Conservation (phyloP, 92 coral and sea anemone genomes). For the Siderastrea siderea region DNA sequence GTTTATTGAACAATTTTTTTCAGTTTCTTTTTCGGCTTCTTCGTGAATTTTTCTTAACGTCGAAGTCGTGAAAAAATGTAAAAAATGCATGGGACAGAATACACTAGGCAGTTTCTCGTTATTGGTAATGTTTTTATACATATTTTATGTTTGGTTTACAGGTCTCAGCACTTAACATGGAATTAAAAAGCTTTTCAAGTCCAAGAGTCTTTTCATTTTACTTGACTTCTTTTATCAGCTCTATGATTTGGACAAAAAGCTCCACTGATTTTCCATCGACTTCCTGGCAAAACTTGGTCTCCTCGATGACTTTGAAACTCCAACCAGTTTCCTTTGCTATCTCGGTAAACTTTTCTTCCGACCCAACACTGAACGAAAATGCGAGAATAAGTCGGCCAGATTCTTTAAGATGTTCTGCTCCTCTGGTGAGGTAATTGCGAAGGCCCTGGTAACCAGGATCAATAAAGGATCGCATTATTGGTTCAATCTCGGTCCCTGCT, state of each 20-base stretch:
- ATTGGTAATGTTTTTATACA: too few species aligned
- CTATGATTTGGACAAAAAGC: neutral
- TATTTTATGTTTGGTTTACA: too few species aligned
- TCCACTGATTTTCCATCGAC: neutral
- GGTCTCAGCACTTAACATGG: too few species aligned
- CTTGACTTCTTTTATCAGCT: neutral
- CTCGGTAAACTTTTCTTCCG: slow-evolving; percentile 30
- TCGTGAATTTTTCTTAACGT: too few species aligned
- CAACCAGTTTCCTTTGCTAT: slow-evolving; percentile 43
- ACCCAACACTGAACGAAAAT: slow-evolving; percentile 29
- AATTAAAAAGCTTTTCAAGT: too few species aligned
- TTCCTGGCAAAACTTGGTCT: neutral
- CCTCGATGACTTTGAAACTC: neutral
- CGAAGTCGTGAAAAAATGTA: too few species aligned
- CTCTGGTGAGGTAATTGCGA: slow-evolving; percentile 35
- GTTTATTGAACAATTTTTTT: too few species aligned
- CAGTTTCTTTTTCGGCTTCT: too few species aligned
- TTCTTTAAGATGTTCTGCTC: slow-evolving; percentile 35
- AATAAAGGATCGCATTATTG: slow-evolving; percentile 21
- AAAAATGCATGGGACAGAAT: too few species aligned
- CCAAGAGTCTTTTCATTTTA: neutral
- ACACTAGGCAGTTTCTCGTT: too few species aligned
- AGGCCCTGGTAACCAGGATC: slow-evolving; percentile 51
- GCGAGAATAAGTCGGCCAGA: slow-evolving; percentile 44
- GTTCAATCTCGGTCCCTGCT: slow-evolving; percentile 39